These are phyloP conservation scores for Cyanistes caeruleus DNA, from an alignment of 2,113 vertebrate genomes.

Conservation along the genomic window DNA sequence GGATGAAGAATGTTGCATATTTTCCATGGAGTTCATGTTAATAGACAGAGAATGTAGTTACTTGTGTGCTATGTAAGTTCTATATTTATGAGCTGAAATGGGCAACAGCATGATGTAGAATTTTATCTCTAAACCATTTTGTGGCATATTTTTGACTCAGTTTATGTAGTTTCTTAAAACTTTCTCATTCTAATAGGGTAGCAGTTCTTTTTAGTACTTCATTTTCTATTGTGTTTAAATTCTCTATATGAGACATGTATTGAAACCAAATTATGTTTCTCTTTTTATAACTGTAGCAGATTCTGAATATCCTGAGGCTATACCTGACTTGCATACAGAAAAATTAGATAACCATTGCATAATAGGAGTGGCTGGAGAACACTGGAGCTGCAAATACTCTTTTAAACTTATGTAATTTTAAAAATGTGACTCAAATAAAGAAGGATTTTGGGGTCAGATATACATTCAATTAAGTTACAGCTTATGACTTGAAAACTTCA, in stretches of 20 bases:
- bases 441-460: background rate
- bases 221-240: background rate
- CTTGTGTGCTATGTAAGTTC: background rate
- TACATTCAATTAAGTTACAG: background rate
- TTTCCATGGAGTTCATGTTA: background rate
- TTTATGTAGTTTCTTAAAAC: background rate
- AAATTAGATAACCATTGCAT: background rate
- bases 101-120: background rate
- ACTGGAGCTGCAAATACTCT: background rate
- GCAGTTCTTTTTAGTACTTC: background rate
- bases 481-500: background rate
- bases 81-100: background rate
- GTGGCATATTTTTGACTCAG: background rate
- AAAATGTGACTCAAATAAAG: background rate
- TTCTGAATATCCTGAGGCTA: conserved; percentile 10
- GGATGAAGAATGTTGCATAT: background rate
- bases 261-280: background rate
- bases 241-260: background rate
- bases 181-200: background rate
- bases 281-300: background rate
- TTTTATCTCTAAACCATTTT: background rate
- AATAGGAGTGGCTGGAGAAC: background rate
- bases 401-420: background rate
- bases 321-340: background rate
- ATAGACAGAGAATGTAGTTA: background rate